Evolutionary conservation across 2,113 vertebrate genomes (phyloP), one percentile per base, ranked within the genome.

Genomic region (Rattus rattus): DNA sequence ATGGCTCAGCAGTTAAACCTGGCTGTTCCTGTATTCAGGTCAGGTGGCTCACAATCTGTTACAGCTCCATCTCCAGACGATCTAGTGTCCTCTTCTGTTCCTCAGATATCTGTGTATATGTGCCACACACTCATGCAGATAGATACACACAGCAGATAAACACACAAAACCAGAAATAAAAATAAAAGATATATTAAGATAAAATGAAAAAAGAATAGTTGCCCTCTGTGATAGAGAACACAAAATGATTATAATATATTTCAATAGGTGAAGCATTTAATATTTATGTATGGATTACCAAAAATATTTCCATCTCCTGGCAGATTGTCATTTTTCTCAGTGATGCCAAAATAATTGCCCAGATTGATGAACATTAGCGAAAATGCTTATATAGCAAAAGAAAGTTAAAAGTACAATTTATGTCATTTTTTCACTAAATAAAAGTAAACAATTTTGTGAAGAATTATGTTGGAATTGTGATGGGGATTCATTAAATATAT

Each of bases 301-400:
- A 80, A 86, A 79, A 10, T 10, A 47, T 76, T 90, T 43, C 2
- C 36, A 63, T 80, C 88, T 80, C 52, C 67, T 86, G 52, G 2
- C 19, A 93, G 12, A 20, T 8, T 36, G n/a, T n/a, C 8, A 17
- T 70, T 61, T 4, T 70, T 70, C 28, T 70, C 93, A 86, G 36
- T 69, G 39, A 93, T 39, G 43, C 11, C 36, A 80, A 89, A 92
- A 80, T 90, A 94, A 94, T 22, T 69, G 22, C 13, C 36, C 36
- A 87, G 47, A 81, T 77, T 92, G 43, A 96, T 84, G 81, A 54
- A 83, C 70, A 7, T 65, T 87, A 83, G 70, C 63, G 17, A 70
- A 77, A 59, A 72, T 67, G 80, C 69, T 13, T 52, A 54, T 36
- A n/a, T 6, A 92, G 93, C 52, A 19, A 43, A 92, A 61, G 26